A percentile compares a stretch with the other conserved stretches of the same genome.
These are phyloP conservation scores for Orgyia antiqua DNA, from an alignment of 2,888 invertebrate genomes.

Conservation along the genomic window DNA sequence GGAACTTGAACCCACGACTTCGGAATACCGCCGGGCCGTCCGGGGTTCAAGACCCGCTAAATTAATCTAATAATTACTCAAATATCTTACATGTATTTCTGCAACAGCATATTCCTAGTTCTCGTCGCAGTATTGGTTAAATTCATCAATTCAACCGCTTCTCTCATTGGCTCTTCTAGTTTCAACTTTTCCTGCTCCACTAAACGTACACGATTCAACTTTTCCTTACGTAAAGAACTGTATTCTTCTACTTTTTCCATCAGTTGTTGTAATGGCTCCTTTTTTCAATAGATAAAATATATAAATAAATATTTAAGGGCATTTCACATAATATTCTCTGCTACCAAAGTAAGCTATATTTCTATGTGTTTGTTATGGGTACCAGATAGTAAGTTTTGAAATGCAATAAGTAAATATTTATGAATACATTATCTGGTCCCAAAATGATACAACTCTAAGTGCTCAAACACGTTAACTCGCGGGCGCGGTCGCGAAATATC, in stretches of 20 bases:
- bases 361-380: too few species aligned
- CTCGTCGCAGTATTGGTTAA: conserved; percentile 86
- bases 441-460: too few species aligned
- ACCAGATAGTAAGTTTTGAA: too few species aligned
- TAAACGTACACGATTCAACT: conserved; percentile 89
- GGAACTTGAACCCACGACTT: too few species aligned
- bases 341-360: neutral
- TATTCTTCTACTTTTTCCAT: conserved; percentile 84
- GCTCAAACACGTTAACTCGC: too few species aligned
- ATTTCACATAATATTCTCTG: neutral
- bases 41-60: too few species aligned
- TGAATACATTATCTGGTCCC: too few species aligned
- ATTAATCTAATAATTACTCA: conserved; percentile 20
- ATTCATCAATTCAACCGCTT: conserved; percentile 86
- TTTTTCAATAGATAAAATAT: conserved; percentile 10
- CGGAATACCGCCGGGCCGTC: too few species aligned
- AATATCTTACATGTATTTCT: conserved; percentile 84
- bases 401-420: too few species aligned
- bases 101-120: conserved; percentile 84
- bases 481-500: too few species aligned
- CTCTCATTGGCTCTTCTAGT: conserved; percentile 86
- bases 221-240: conserved; percentile 86
- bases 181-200: conserved; percentile 88
- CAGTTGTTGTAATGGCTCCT: conserved; percentile 88
- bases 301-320: neutral